A percentile compares a stretch with the other conserved stretches of the same genome.
Evolutionary conservation across 2,888 invertebrate genomes (phyloP).

Genomic region (Stenchaetothrips biformis): DNA sequence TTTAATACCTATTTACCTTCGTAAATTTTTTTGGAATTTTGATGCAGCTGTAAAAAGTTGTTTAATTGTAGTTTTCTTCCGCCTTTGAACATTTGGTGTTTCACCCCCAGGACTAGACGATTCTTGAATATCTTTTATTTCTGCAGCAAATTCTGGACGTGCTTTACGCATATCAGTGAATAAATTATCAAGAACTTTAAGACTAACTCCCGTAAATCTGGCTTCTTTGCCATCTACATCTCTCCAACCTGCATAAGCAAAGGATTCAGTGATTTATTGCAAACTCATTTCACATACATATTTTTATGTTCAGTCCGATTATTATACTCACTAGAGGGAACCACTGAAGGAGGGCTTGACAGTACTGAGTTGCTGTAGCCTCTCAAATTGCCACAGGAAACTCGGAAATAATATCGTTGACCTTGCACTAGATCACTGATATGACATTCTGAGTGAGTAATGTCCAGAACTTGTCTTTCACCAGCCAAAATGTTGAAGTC

Average conservation of each 20-base stretch:
- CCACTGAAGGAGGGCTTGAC: constrained; percentile 76
- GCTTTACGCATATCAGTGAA: constrained; percentile 65
- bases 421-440: constrained; percentile 78
- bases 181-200: constrained; percentile 68
- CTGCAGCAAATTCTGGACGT: constrained; percentile 58
- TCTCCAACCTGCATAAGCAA: constrained; percentile 64
- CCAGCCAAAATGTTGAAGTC: constrained; percentile 80
- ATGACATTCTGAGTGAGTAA: constrained; percentile 56
- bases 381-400: constrained; percentile 87
- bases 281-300: neutral
- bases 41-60: constrained; percentile 93
- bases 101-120: constrained; percentile 51
- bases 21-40: constrained; percentile 91
- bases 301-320: constrained; percentile 12
- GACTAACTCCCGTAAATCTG: constrained; percentile 58
- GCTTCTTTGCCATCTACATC: constrained; percentile 69
- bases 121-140: constrained; percentile 45
- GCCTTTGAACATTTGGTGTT: constrained; percentile 58
- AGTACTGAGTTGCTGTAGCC: constrained; percentile 76
- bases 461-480: constrained; percentile 67
- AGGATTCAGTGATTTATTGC: constrained; percentile 29
- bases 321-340: constrained; percentile 80
- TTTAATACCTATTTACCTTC: constrained; percentile 55
- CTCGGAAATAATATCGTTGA: constrained; percentile 81
- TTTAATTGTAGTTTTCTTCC: constrained; percentile 83